Evolutionary conservation across 2,113 vertebrate genomes (phyloP), one percentile per base, ranked within the genome.

Genomic region (Oncorhynchus masou): DNA sequence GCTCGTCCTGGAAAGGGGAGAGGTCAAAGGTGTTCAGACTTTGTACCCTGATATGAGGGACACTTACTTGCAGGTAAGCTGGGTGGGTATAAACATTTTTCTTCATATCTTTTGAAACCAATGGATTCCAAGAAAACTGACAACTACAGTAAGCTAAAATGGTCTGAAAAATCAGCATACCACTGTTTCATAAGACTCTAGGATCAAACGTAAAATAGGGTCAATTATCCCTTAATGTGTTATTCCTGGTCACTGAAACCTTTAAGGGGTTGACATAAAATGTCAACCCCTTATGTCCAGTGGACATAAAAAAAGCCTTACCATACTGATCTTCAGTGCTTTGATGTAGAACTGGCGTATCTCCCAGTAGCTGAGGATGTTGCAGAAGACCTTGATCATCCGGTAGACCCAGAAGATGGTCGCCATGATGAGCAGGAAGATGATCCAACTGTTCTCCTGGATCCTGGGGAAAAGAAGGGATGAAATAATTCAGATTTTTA

Each of bases 291-390:
- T 34, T 34, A 34, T 34, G 5, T 34, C 9, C 39, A 45, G 39
- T 45, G 39, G 39, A 45, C 39, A 45, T 45, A 45, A 11, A 3
- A 45, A 2, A 11, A 3, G 9, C 39, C 39, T 93, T 80, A 96
- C 95, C 92, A 94, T 94, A 31, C 85, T 78, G 74, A 97, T 95
- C 86, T 95, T 94, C 81, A 96, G 91, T 9, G 95, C 96, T 87
- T 95, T 95, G 75, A 92, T 94, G 84, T 96, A 97, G 87, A 97
- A 97, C 86, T 94, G 93, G 16, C 93, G 91, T 85, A 97, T 95
- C 90, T 96, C 96, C 95, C 95, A 96, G 91, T 94, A 96, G 91
- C 93, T 94, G 77, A 95, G 91, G 74, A 96, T 79, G 68, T 94
- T 97, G 87, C 93, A 95, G 87, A 96, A 92, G 9, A 96, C 94